A percentile compares a stretch with the other conserved stretches of the same genome.
Conservation (phyloP, 2,113 vertebrate species). For the Thalassoma bifasciatum region DNA sequence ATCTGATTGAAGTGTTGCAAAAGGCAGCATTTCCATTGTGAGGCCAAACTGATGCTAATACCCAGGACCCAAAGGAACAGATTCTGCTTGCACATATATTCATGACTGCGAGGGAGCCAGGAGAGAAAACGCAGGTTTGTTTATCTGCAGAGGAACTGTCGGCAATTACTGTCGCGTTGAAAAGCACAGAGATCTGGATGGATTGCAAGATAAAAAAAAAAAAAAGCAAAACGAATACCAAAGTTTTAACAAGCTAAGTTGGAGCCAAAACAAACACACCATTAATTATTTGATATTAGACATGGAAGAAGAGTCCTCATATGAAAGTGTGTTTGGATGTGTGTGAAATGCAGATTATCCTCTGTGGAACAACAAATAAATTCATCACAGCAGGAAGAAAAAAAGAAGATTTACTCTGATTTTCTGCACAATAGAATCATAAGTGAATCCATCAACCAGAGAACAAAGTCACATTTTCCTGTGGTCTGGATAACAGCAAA, state of each 20-base stretch:
- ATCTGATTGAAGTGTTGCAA: constrained; percentile 27
- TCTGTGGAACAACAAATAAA: background rate
- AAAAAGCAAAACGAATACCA: constrained; percentile 21
- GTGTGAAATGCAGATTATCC: background rate
- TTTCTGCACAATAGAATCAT: background rate
- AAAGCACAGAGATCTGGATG: constrained; percentile 53
- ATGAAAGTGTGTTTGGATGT: background rate
- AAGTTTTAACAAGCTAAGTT: constrained; percentile 71
- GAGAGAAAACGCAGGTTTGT: constrained; percentile 41
- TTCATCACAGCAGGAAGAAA: background rate
- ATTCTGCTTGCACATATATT: constrained; percentile 42
- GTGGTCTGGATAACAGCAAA: constrained; percentile 40
- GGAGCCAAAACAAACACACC: constrained; percentile 11
- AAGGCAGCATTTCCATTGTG: constrained; percentile 36
- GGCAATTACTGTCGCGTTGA: constrained; percentile 61
- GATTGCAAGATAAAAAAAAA: constrained; percentile 35
- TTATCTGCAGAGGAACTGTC: constrained; percentile 56
- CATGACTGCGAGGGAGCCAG: constrained; percentile 14
- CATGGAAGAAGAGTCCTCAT: constrained; percentile 1
- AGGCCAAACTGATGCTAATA: constrained; percentile 44
- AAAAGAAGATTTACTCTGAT: background rate
- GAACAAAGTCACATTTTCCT: constrained; percentile 23
- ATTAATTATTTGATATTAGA: background rate
- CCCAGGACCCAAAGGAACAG: background rate
- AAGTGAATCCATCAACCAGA: constrained; percentile 17